phyloP scores from a whole-genome alignment of 2,113 vertebrate genomes.

The Syngnathus floridae region DNA sequence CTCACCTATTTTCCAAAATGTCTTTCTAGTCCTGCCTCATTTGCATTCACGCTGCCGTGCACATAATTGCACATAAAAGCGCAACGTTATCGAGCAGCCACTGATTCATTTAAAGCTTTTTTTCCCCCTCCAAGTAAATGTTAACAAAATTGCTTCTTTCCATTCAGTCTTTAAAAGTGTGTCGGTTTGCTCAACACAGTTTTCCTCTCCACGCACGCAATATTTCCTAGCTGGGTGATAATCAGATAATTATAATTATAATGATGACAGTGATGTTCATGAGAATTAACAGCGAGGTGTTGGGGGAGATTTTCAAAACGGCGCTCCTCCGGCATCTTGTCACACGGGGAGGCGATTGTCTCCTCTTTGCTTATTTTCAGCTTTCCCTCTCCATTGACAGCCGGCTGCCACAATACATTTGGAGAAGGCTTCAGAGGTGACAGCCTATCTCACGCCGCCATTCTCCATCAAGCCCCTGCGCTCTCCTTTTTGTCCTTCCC shows the following conservation, averaged over 20 bases:
- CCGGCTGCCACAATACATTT: slow-evolving; percentile 43
- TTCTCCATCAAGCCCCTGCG: slow-evolving; percentile 30
- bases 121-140: neutral
- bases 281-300: slow-evolving; percentile 51
- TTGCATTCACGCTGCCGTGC: slow-evolving; percentile 7
- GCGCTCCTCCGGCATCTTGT: slow-evolving; percentile 41
- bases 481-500: slow-evolving; percentile 35
- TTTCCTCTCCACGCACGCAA: neutral
- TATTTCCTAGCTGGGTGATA: slow-evolving; percentile 33
- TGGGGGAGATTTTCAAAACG: slow-evolving; percentile 37
- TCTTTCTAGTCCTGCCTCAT: slow-evolving; percentile 21
- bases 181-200: neutral
- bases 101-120: slow-evolving; percentile 11
- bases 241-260: slow-evolving; percentile 41
- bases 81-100: slow-evolving; percentile 8
- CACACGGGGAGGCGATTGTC: slow-evolving; percentile 51
- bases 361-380: slow-evolving; percentile 29
- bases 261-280: slow-evolving; percentile 57
- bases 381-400: slow-evolving; percentile 41
- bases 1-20: slow-evolving; percentile 1
- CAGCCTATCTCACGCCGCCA: slow-evolving; percentile 36
- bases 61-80: slow-evolving; percentile 26
- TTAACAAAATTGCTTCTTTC: neutral
- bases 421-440: slow-evolving; percentile 50
- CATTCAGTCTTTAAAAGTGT: neutral